These are phyloP conservation scores for Musca vetustissima DNA, from an alignment of 1,140 invertebrate species.

Conservation along the genomic window DNA sequence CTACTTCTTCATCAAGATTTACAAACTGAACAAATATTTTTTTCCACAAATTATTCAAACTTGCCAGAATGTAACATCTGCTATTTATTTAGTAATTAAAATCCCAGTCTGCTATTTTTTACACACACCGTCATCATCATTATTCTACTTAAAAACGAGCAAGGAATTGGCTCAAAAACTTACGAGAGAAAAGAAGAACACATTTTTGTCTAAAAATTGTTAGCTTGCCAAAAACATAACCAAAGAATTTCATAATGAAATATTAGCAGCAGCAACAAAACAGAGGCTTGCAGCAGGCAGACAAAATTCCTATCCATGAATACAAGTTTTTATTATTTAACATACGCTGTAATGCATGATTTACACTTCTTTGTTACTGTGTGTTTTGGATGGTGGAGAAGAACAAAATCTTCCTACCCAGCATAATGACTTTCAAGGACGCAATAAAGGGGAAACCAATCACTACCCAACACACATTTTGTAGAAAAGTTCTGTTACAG, in stretches of 20 bases:
- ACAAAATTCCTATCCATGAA: not conserved
- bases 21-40: too few species aligned
- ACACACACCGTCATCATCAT: not conserved
- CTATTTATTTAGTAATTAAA: constrained; percentile 21
- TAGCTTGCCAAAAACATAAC: not conserved
- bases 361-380: constrained; percentile 2
- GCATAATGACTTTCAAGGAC: too few species aligned
- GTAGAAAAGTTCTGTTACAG: too few species aligned
- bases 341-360: constrained; percentile 17
- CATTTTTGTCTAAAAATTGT: not conserved
- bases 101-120: not conserved
- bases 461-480: too few species aligned
- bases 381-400: too few species aligned
- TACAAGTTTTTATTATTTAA: constrained; percentile 15
- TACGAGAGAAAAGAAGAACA: not conserved
- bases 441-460: too few species aligned
- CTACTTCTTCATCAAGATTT: too few species aligned
- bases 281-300: not conserved
- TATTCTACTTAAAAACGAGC: not conserved
- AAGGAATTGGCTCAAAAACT: too few species aligned
- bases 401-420: too few species aligned
- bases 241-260: not conserved
- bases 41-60: not conserved
- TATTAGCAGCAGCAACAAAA: not conserved
- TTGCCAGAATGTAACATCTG: constrained; percentile 2